Conservation (phyloP, 30 jellyfish, hydroid and myxozoan species). For the Sanderia malayensis region DNA sequence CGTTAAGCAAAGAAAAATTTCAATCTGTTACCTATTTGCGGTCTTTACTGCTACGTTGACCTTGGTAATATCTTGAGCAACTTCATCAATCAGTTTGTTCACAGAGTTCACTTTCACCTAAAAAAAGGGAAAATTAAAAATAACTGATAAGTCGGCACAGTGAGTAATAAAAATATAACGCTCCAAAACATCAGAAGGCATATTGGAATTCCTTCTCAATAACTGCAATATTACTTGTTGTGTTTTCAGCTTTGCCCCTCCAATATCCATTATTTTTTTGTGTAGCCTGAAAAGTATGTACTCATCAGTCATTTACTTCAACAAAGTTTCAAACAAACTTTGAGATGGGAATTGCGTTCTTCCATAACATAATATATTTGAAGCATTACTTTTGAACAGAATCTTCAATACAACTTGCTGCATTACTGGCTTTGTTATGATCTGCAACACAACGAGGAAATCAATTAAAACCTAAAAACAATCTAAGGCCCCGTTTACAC, state of each 20-base stretch:
- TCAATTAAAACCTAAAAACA: no score
- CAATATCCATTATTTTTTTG: constrained; percentile 88
- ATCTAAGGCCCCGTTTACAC: no score
- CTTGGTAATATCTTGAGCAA: constrained; percentile 70
- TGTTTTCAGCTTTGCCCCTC: constrained; percentile 74
- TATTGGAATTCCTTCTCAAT: no score
- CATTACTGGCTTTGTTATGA: constrained; percentile 60
- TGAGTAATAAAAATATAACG: no score
- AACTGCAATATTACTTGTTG: no score
- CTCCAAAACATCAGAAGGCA: no score
- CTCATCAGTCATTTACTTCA: no score
- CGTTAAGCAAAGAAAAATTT: not conserved
- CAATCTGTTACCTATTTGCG: constrained; percentile 65
- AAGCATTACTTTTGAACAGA: constrained; percentile 91
- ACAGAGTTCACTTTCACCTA: constrained; percentile 82
- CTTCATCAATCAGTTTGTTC: constrained; percentile 83
- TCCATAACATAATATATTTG: no score
- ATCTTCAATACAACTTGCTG: constrained; percentile 75
- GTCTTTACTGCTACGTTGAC: constrained; percentile 78
- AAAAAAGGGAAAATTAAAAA: not conserved
- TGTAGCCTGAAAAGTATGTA: constrained; percentile 71
- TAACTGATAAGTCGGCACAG: no score
- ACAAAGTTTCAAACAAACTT: not conserved
- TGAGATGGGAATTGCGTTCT: no score
- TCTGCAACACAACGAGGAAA: constrained; percentile 59